Evolutionary conservation across 2,797 vertebrate species (phyloP).

Genomic region (Girardinus metallicus): DNA sequence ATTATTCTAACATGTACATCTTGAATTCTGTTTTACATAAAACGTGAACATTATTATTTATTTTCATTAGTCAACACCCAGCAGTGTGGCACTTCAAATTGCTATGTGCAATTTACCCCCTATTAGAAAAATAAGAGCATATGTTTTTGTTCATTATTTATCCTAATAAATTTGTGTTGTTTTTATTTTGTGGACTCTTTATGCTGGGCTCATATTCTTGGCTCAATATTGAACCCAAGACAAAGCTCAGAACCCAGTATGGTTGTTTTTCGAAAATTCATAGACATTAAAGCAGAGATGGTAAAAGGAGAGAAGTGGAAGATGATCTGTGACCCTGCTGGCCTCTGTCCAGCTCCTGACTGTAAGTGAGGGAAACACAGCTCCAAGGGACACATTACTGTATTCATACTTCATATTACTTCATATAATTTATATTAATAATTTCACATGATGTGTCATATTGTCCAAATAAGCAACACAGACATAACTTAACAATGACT

Average conservation of each 20-base stretch:
- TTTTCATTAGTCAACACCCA: too few species aligned
- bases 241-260: background rate
- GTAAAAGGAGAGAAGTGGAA: slow-evolving; percentile 16
- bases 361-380: slow-evolving; percentile 27
- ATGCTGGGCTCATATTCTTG: background rate
- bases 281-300: background rate
- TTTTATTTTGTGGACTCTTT: background rate
- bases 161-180: background rate
- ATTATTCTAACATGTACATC: too few species aligned
- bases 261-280: background rate
- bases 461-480: background rate
- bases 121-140: background rate
- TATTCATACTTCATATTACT: background rate
- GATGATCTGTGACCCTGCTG: slow-evolving; percentile 62
- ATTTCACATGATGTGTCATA: background rate
- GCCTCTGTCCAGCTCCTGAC: slow-evolving; percentile 53
- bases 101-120: background rate
- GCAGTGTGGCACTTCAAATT: too few species aligned
- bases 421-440: background rate
- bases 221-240: background rate
- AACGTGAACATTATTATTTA: too few species aligned
- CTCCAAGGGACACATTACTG: background rate
- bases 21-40: too few species aligned
- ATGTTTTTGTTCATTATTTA: background rate
- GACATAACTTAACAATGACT: background rate